These are phyloP conservation scores for Trypoxylon attenuatum DNA, from an alignment of 2,888 invertebrate species.

Conservation along the genomic window DNA sequence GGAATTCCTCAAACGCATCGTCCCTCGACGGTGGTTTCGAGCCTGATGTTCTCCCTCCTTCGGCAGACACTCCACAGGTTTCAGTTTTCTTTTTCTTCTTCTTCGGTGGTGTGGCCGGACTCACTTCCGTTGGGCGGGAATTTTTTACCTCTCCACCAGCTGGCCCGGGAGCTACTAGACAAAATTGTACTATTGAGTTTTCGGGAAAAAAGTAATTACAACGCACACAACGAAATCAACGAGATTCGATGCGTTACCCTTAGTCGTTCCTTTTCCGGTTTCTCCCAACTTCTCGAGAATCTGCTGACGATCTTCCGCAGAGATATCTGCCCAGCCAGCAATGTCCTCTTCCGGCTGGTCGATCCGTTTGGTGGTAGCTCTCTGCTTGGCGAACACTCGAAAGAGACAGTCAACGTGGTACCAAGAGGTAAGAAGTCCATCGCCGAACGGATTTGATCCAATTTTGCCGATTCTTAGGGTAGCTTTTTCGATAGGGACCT, in stretches of 20 bases:
- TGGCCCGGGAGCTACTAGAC: no score
- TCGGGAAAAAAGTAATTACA: no score
- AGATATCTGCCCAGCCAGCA: constrained; percentile 83
- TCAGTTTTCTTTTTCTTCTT: constrained; percentile 16
- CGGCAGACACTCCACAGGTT: no score
- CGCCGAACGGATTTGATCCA: constrained; percentile 85
- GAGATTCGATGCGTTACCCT: no score
- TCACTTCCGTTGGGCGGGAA: not conserved
- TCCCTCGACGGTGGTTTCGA: constrained; percentile 75
- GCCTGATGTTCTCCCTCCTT: constrained; percentile 12
- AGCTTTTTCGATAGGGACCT: constrained; percentile 84
- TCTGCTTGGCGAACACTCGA: constrained; percentile 85
- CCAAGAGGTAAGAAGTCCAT: constrained; percentile 89
- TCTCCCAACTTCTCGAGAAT: constrained; percentile 81
- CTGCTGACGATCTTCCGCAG: constrained; percentile 79
- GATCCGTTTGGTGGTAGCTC: constrained; percentile 88
- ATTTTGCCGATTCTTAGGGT: constrained; percentile 86
- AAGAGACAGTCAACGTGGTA: constrained; percentile 88
- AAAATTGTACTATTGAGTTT: no score
- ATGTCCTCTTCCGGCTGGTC: constrained; percentile 85
- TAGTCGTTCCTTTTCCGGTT: no score
- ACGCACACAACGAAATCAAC: no score
- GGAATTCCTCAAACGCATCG: constrained; percentile 85
- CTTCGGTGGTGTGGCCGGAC: not conserved
- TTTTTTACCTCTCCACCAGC: constrained; percentile 7